Conservation (phyloP, 2,113 vertebrate genomes). For the Cnemophilus loriae region DNA sequence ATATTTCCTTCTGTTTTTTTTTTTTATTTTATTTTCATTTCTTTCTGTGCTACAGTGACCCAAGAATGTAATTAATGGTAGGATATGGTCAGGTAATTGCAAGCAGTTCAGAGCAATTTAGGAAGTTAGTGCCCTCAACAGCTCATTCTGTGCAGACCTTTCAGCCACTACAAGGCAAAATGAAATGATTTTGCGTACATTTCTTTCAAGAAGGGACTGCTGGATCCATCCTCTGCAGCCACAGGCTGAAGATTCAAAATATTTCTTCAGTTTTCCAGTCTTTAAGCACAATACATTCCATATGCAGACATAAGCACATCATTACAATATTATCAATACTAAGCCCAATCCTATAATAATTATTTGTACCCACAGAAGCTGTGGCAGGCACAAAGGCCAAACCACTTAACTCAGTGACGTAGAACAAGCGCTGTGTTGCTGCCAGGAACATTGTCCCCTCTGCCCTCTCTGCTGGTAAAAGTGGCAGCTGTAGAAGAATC, state of each 20-base stretch:
- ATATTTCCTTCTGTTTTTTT: neutral
- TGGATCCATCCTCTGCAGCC: neutral
- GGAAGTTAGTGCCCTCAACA: neutral
- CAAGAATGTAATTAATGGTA: neutral
- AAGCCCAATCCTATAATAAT: neutral
- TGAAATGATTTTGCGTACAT: neutral
- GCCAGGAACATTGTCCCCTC: neutral
- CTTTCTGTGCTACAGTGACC: neutral
- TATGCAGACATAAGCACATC: neutral
- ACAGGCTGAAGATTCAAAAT: neutral
- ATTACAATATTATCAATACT: neutral
- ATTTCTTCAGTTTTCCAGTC: neutral
- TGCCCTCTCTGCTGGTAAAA: neutral
- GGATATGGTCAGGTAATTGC: neutral
- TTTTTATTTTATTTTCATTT: neutral
- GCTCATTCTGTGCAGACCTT: neutral
- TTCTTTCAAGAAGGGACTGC: neutral
- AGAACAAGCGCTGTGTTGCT: neutral
- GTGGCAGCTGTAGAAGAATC: neutral
- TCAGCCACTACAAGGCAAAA: neutral
- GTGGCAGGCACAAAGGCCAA: neutral
- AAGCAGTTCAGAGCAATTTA: neutral
- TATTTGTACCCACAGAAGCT: neutral
- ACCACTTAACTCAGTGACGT: rapidly evolving
- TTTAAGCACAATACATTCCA: neutral